Conservation (phyloP, 2,797 vertebrate species). For the Lindbergichthys nudifrons region DNA sequence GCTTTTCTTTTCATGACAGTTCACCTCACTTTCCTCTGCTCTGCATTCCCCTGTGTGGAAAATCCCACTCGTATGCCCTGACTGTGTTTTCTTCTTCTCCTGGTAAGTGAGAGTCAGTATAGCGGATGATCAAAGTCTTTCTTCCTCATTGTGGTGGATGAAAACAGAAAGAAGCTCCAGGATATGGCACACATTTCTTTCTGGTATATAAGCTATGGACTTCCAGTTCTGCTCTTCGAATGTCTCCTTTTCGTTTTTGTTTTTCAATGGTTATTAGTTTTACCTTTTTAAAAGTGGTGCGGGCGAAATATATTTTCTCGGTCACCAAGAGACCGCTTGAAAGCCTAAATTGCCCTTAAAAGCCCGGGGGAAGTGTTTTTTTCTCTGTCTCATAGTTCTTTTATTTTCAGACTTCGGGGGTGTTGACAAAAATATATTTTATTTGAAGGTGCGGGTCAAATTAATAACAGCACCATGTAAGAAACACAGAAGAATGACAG, state of each 20-base stretch:
- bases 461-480: slow-evolving; percentile 26
- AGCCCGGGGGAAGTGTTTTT: slow-evolving; percentile 29
- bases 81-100: slow-evolving; percentile 52
- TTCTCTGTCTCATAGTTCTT: slow-evolving; percentile 42
- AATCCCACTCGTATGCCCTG: slow-evolving; percentile 38
- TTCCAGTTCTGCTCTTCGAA: slow-evolving; percentile 23
- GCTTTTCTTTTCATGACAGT: slow-evolving; percentile 43
- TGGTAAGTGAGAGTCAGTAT: slow-evolving; percentile 52
- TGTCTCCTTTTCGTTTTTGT: slow-evolving; percentile 32
- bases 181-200: slow-evolving; percentile 63
- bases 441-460: slow-evolving; percentile 35
- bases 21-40: slow-evolving; percentile 64
- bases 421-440: slow-evolving; percentile 32
- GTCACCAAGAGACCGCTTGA: slow-evolving; percentile 41
- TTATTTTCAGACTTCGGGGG: slow-evolving; percentile 24
- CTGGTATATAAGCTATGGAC: slow-evolving; percentile 28
- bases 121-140: slow-evolving; percentile 75
- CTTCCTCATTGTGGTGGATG: slow-evolving; percentile 54
- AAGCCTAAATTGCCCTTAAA: slow-evolving; percentile 36
- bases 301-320: slow-evolving; percentile 28
- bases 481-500: slow-evolving; percentile 47
- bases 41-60: slow-evolving; percentile 49
- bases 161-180: slow-evolving; percentile 53
- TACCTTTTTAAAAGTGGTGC: slow-evolving; percentile 37
- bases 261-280: slow-evolving; percentile 60